Evolutionary conservation across 1,140 invertebrate genomes (phyloP).

Genomic region (Drosophila busckii): DNA sequence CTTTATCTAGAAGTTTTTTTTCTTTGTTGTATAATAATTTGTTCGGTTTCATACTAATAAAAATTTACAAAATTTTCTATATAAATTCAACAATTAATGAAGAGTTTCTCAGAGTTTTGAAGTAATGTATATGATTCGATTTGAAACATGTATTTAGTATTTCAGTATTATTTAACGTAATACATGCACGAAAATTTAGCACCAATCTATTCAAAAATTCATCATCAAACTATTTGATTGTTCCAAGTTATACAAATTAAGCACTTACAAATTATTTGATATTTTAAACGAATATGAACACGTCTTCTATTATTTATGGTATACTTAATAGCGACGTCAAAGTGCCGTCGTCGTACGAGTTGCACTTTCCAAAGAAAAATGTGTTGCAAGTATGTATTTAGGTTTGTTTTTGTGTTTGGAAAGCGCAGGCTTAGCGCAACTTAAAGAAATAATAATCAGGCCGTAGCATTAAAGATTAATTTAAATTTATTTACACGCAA

Average conservation of each 20-base stretch:
- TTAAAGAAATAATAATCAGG: slow-evolving; percentile 45
- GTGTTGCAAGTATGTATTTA: neutral
- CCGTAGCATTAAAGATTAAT: slow-evolving; percentile 58
- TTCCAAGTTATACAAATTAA: slow-evolving; percentile 73
- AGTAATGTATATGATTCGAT: slow-evolving; percentile 22
- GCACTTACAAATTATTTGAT: slow-evolving; percentile 56
- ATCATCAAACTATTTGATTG: slow-evolving; percentile 76
- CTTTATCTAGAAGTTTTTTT: slow-evolving; percentile 38
- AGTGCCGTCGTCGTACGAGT: slow-evolving; percentile 7
- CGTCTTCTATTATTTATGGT: slow-evolving; percentile 34
- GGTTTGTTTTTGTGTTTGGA: neutral
- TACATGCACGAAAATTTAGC: slow-evolving; percentile 71
- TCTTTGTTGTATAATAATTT: slow-evolving; percentile 26
- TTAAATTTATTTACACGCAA: slow-evolving; percentile 74
- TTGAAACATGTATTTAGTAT: slow-evolving; percentile 15
- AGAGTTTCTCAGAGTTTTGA: slow-evolving; percentile 51
- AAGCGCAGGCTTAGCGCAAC: slow-evolving; percentile 26
- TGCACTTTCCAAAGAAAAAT: slow-evolving; percentile 10
- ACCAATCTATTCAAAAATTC: slow-evolving; percentile 77
- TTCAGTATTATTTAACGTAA: slow-evolving; percentile 64
- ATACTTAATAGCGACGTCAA: slow-evolving; percentile 7
- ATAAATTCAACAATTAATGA: slow-evolving; percentile 74
- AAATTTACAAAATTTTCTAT: slow-evolving; percentile 68
- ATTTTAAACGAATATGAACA: slow-evolving; percentile 36
- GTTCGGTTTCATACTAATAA: slow-evolving; percentile 54